These are phyloP conservation scores for Ploceus nigricollis DNA, from an alignment of 2,113 vertebrate genomes.

Conservation along the genomic window DNA sequence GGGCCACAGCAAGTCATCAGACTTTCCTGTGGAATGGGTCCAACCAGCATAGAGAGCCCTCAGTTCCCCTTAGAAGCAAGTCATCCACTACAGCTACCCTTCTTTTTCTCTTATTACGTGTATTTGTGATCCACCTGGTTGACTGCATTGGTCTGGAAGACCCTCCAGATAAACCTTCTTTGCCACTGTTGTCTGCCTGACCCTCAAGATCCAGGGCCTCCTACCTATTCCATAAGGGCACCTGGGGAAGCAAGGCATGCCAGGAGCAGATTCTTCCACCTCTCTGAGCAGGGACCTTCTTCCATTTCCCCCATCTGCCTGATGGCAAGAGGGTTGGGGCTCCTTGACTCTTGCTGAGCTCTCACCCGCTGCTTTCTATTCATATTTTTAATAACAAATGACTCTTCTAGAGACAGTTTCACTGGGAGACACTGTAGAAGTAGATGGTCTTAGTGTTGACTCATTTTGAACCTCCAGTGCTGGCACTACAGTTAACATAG, in stretches of 20 bases:
- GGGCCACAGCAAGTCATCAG: background rate
- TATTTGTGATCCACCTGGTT: background rate
- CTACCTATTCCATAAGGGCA: background rate
- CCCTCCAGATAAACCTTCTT: background rate
- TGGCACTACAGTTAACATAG: background rate
- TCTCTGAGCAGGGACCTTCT: background rate
- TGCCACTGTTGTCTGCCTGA: background rate
- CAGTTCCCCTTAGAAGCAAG: background rate
- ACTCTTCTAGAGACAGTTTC: background rate
- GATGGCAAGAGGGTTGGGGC: background rate
- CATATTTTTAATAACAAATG: background rate
- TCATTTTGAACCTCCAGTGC: background rate
- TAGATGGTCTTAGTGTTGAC: rapidly evolving
- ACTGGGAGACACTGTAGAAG: background rate
- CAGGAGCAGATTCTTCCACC: background rate
- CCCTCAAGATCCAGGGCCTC: background rate
- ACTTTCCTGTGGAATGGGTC: background rate
- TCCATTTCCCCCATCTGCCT: background rate
- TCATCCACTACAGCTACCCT: background rate
- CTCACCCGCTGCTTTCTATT: background rate
- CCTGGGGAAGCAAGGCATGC: background rate
- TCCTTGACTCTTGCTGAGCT: background rate
- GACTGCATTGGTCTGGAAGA: no score
- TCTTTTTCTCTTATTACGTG: background rate
- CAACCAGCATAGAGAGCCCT: background rate